These are phyloP conservation scores for Leptopilina myrica DNA, from an alignment of 2,888 invertebrate genomes.

Conservation along the genomic window DNA sequence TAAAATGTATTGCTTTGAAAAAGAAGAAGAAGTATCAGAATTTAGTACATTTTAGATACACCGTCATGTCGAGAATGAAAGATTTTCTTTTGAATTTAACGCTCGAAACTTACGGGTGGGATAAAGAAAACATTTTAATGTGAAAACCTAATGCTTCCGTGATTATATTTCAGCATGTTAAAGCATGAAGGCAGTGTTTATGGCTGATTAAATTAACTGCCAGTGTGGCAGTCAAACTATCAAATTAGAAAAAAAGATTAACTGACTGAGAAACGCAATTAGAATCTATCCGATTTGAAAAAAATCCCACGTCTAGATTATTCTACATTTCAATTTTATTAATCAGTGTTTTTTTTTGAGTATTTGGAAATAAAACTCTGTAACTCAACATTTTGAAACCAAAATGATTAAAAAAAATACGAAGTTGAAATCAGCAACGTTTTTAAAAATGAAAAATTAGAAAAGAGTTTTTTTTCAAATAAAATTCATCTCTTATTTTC, in stretches of 20 bases:
- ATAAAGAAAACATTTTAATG: slow-evolving; percentile 11
- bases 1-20: too few species aligned
- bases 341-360: too few species aligned
- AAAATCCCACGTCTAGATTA: background rate
- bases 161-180: slow-evolving; percentile 18
- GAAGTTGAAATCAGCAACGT: too few species aligned
- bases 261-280: slow-evolving; percentile 21
- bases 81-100: background rate
- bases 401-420: too few species aligned
- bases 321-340: too few species aligned
- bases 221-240: slow-evolving; percentile 21
- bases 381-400: too few species aligned
- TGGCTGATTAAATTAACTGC: slow-evolving; percentile 37
- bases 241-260: slow-evolving; percentile 29
- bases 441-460: too few species aligned
- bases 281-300: background rate
- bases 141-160: slow-evolving; percentile 10
- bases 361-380: too few species aligned
- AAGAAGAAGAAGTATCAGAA: background rate
- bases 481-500: too few species aligned
- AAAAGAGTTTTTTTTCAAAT: too few species aligned
- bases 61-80: background rate
- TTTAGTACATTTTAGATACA: background rate
- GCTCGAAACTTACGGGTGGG: background rate
- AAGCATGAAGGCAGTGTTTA: slow-evolving; percentile 23